phyloP scores from a whole-genome alignment of 2,797 vertebrate species.

The Siniperca obscura region DNA sequence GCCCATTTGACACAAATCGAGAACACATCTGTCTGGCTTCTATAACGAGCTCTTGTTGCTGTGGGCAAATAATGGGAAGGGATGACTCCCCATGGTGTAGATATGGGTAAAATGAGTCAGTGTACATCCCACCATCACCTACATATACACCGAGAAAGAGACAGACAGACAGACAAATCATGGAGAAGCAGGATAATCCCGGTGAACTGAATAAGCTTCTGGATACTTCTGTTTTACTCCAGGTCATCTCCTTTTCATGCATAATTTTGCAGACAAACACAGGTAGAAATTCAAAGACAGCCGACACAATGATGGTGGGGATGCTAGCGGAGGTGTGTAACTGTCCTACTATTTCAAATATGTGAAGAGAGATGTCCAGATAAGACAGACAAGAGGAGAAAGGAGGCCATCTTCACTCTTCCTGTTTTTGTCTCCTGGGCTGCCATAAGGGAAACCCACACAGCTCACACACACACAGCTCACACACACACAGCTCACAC shows the following conservation, averaged over 20 bases:
- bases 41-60: constrained; percentile 78
- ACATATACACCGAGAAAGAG: constrained; percentile 3
- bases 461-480: background rate
- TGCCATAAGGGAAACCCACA: constrained; percentile 14
- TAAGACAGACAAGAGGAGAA: constrained; percentile 52
- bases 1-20: constrained; percentile 63
- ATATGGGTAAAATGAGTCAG: constrained; percentile 49
- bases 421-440: constrained; percentile 43
- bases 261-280: constrained; percentile 22
- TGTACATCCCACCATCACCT: constrained; percentile 41
- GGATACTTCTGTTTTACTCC: constrained; percentile 20
- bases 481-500: background rate
- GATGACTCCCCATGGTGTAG: constrained; percentile 66
- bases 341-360: constrained; percentile 45
- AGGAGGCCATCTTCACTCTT: constrained; percentile 32
- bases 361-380: constrained; percentile 56
- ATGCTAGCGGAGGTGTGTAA: constrained; percentile 5
- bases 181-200: constrained; percentile 10
- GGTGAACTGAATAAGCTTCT: constrained; percentile 30
- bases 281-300: constrained; percentile 19
- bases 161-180: constrained; percentile 21
- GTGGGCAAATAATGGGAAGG: constrained; percentile 70
- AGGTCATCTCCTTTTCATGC: background rate
- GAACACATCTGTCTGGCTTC: constrained; percentile 69
- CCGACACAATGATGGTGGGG: background rate